A percentile compares a stretch with the other conserved stretches of the same genome.
phyloP scores from a whole-genome alignment of 2,888 invertebrate genomes.

The Ornithoptera alexandrae region DNA sequence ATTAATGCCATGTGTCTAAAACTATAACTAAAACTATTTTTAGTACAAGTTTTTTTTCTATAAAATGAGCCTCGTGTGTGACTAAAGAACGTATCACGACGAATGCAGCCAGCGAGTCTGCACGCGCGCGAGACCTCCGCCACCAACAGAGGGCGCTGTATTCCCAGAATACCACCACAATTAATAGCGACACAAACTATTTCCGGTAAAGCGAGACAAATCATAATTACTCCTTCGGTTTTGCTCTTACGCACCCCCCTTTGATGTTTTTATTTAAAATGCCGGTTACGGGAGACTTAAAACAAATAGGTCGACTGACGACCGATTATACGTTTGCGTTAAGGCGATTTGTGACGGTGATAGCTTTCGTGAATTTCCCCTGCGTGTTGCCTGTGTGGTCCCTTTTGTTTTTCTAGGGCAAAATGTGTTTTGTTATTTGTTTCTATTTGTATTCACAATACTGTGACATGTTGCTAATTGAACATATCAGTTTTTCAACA shows the following conservation, averaged over 20 bases:
- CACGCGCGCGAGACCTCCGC: conserved; percentile 40
- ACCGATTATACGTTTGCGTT: conserved; percentile 77
- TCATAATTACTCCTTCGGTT: conserved; percentile 76
- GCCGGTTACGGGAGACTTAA: conserved; percentile 76
- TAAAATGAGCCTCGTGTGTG: neutral
- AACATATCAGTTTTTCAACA: neutral
- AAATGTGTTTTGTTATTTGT: conserved; percentile 52
- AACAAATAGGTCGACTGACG: conserved; percentile 76
- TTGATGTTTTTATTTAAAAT: conserved; percentile 78
- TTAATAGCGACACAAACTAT: conserved; percentile 77
- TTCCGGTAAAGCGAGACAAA: conserved; percentile 77
- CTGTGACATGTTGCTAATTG: conserved; percentile 45
- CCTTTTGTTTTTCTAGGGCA: conserved; percentile 30
- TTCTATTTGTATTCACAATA: conserved; percentile 46
- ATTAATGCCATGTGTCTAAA: neutral
- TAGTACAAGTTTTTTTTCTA: neutral
- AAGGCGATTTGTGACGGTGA: conserved; percentile 76
- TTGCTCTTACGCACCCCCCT: conserved; percentile 72
- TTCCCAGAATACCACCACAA: conserved; percentile 68
- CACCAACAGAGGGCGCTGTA: conserved; percentile 36
- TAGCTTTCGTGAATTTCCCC: conserved; percentile 70
- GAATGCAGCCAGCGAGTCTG: conserved; percentile 43
- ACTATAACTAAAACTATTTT: neutral
- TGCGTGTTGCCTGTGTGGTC: conserved; percentile 73
- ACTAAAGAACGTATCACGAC: neutral